Evolutionary conservation across 2,888 invertebrate species (phyloP), one percentile per base, ranked within the genome.

Genomic region (Noctua janthe): DNA sequence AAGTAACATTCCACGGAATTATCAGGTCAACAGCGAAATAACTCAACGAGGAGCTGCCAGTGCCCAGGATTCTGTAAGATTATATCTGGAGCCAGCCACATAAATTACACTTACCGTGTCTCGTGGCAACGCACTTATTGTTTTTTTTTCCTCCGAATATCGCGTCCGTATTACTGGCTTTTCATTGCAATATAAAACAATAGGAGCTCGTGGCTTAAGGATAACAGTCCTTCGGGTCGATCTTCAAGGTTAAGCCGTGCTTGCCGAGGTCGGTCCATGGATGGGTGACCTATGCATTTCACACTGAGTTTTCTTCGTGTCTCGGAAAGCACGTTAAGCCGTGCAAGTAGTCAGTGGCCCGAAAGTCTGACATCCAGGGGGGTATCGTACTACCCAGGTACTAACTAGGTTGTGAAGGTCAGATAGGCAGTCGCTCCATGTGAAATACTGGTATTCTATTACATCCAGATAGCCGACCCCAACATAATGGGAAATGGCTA

Each of bases 71-170:
- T 89, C 82, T 85, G 81, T 79, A 73, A 89, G 90, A 89, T 89
- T 89, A 89, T 82, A 89, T 88, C 89, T 88, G 75, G 76, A 89
- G 90, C 86, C 88, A 76, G 80, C 83, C 67, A 89, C 87, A 90
- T 89, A 90, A 89, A 89, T 89, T 82, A 90, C 90, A 89, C 88
- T 89, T 90, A 87, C 80, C 71, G 73, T 84, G 86, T 85, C 88
- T 86, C 75, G 78, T 78, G 77, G 79, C 62, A 80, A 66, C 85
- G 80, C 82, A 88, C 78, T 88, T 85, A 88, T 89, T 88, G 87
- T 88, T 84, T 90, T 87, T 80, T 86, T 84, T 83, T 71, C 49
- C 74, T 69, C 78, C 74, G 49, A 88, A 89, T 86, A 81, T 84
- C 69, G 87, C 83, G 67, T 54, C 62, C 62, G 78, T 75, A 80